These are phyloP conservation scores for Tachysurus vachellii DNA, from an alignment of 2,113 vertebrate species.

Conservation along the genomic window DNA sequence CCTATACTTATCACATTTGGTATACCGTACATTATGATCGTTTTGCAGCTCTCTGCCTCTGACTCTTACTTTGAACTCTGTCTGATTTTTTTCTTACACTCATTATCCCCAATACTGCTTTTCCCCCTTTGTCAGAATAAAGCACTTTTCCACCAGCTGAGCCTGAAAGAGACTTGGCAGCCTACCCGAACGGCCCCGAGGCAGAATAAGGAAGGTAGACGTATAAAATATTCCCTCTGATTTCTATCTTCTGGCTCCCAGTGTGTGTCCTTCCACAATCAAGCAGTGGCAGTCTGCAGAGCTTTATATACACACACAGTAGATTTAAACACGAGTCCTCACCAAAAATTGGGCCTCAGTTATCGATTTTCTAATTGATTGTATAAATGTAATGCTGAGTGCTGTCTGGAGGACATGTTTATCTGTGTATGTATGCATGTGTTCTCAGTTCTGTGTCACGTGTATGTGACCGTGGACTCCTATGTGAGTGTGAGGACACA, in stretches of 20 bases:
- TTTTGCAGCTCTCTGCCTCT: not conserved
- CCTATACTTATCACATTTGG: not conserved
- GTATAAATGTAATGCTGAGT: not conserved
- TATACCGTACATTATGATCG: not conserved
- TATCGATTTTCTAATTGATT: not conserved
- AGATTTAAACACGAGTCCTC: not conserved
- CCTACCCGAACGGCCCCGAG: slow-evolving; percentile 79
- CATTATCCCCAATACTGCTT: slow-evolving; percentile 50
- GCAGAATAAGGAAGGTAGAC: slow-evolving; percentile 88
- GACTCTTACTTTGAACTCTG: not conserved
- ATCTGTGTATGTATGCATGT: slow-evolving; percentile 9
- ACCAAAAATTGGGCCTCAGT: not conserved
- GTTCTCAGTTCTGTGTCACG: slow-evolving; percentile 86
- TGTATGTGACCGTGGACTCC: slow-evolving; percentile 89
- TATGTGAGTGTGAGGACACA: slow-evolving; percentile 88
- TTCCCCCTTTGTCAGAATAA: slow-evolving; percentile 79
- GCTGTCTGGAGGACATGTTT: not conserved
- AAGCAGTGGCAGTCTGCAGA: not conserved
- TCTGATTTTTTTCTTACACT: not conserved
- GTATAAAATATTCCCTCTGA: slow-evolving; percentile 47
- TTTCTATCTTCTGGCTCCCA: slow-evolving; percentile 37
- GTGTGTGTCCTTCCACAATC: not conserved
- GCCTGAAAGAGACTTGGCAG: slow-evolving; percentile 89
- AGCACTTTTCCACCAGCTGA: slow-evolving; percentile 90
- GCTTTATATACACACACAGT: not conserved